Base-by-base conservation (phyloP, 2,888 invertebrate genomes). In the Metalampra italica region DNA sequence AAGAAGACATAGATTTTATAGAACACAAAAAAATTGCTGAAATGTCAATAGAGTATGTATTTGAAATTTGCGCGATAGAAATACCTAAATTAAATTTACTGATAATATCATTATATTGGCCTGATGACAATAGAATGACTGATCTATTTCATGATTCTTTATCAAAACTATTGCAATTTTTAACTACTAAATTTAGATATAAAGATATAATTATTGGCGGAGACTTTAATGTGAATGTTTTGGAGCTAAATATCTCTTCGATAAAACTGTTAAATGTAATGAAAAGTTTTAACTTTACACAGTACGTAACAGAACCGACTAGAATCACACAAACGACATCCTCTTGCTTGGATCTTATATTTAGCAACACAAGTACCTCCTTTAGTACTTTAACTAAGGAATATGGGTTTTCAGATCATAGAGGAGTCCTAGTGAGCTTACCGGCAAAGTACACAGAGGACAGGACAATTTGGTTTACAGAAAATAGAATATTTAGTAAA, bases 61-160 rank as follows among this genome's bases (percentile, higher is more conserved):
- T 58, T 41, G 60, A 60, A 47, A 39, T 53, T 7, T 49, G 55
- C 46, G 55, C 54, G 12, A 47, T 55, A 5, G 45, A 49, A 29
- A 29, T 60, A 15, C 43, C 43, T 8, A 50, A 47, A 13, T 1
- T 15, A 11, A 54, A 56, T 41, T 1, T 55, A 3, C 12, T 60
- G 15, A 12, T 58, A 8, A 52, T 60, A 37, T 42, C 39, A 32
- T 14, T 57, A n/a, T 60, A 60, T 14, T 55, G 56, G 55, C 56
- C 54, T 1, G 36, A 56, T 43, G 50, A 43, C 41, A 51, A 30
- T 8, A 51, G 49, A 52, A 48, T 47, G 43, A 22, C 47, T 9
- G 54, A 57, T 34, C 9, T 46, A 22, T 56, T 57, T 13, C 54
- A 50, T 43, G 9, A 9, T 7, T 29, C 22, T n/a, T 9, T 58